Conservation (phyloP, 2,113 vertebrate genomes). For the Megaleporinus macrocephalus region DNA sequence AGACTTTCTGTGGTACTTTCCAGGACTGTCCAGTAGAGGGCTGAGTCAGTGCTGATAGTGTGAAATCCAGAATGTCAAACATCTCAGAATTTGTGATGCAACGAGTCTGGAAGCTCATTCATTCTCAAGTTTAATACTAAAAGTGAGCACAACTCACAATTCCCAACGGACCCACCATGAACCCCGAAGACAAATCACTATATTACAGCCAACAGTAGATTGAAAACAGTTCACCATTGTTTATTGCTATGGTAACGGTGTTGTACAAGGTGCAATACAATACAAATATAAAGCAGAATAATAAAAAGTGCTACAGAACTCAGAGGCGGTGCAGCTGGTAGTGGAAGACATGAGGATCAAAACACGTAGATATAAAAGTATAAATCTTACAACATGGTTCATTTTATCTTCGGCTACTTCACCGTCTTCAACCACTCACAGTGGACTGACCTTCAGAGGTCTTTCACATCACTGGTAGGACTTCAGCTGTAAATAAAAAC, state of each 20-base stretch:
- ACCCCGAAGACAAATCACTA: background rate
- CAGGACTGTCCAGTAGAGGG: too few relatives aligned
- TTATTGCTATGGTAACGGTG: background rate
- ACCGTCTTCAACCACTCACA: background rate
- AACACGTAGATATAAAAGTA: background rate
- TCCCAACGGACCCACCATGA: background rate
- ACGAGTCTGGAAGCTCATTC: too few relatives aligned
- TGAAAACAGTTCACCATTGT: background rate
- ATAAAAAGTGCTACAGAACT: background rate
- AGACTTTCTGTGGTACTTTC: too few relatives aligned
- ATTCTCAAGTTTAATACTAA: too few relatives aligned
- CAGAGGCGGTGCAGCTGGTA: too few relatives aligned
- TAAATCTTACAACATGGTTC: background rate
- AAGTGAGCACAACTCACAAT: too few relatives aligned
- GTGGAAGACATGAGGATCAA: too few relatives aligned
- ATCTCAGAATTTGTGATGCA: too few relatives aligned
- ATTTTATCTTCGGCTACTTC: background rate
- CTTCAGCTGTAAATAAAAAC: too few relatives aligned
- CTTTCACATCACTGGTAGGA: too few relatives aligned
- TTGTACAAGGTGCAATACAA: background rate
- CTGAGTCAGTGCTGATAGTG: too few relatives aligned
- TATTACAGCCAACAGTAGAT: background rate
- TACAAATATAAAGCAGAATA: background rate
- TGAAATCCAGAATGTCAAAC: too few relatives aligned
- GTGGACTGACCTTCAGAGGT: background rate